Base-by-base conservation (phyloP, 1,140 invertebrate genomes). In the Trachymyrmex septentrionalis region DNA sequence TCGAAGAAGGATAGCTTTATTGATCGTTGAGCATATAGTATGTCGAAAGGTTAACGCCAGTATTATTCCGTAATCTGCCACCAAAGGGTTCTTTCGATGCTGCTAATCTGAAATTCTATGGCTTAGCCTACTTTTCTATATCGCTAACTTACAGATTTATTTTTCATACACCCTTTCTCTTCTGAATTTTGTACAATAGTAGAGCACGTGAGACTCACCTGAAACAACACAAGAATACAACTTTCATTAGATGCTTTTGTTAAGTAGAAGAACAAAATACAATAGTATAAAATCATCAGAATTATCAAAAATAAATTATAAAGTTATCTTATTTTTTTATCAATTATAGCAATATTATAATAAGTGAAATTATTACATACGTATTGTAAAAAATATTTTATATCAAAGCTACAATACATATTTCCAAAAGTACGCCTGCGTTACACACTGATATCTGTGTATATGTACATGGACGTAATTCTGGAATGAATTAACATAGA, bases 121-220 rank as follows among this genome's bases (percentile, higher is more conserved):
- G 87, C 71, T 89, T 88, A 87, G 87, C 77, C 85, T 84, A 89
- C 57, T 88, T 86, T 86, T 64, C 73, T 48, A 21, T 19, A 21
- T 30, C 34, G 61, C 24, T 88, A 76, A 88, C 85, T 75, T 76
- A 44, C 53, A 44, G 64, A 89, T 90, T 89, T 89, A 89, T 82
- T 82, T 66, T 48, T 34, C 12, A 12, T 57, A 21, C 53, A 19
- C 86, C 66, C 44, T 69, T 44, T n/a, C 75, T 48, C 27, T 66
- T 14, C 21, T 75, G 72, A 34, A 66, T 81, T 61, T 53, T 53
- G 34, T n/a, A 61, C 67, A 2, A 14, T 30, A 14, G 9, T 69
- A 30, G 9, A 24, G 44, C 27, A 59, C 72, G 27, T n/a, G 16
- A 16, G 48, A 85, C 92, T 93, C 86, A 92, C 92, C 92, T 92